Evolutionary conservation across 2,113 vertebrate genomes (phyloP).

Genomic region (Otocyon megalotis): DNA sequence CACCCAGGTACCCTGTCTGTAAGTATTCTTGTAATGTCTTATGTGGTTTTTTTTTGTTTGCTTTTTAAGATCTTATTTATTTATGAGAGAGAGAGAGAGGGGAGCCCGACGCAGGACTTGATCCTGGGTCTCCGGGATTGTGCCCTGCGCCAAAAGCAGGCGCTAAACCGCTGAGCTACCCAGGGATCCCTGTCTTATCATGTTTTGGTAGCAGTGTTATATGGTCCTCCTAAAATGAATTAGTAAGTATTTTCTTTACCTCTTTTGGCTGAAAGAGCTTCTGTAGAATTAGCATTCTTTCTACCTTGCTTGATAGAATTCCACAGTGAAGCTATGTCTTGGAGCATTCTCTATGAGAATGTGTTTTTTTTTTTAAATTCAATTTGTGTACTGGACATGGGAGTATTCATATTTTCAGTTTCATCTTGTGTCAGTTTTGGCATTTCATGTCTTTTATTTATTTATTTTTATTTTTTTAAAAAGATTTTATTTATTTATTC

Average conservation of each 20-base stretch:
- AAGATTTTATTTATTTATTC: no score
- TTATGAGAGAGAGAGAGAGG: no score
- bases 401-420: background rate
- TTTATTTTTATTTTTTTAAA: no score
- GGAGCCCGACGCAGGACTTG: no score
- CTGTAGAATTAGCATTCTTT: background rate
- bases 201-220: background rate
- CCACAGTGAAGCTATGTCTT: background rate
- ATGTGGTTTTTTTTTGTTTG: background rate
- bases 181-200: background rate
- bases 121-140: no score
- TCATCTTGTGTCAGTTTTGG: background rate
- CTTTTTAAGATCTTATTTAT: no score
- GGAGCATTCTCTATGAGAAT: background rate
- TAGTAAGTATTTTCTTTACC: background rate
- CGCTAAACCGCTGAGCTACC: no score
- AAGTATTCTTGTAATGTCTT: background rate
- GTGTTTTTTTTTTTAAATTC: background rate
- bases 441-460: background rate
- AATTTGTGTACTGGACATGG: background rate
- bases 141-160: no score
- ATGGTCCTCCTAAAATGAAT: background rate
- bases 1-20: background rate
- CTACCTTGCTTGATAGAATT: background rate
- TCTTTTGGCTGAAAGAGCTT: background rate